Evolutionary conservation across 2,888 invertebrate genomes (phyloP).

Genomic region (Byasa hedistus): DNA sequence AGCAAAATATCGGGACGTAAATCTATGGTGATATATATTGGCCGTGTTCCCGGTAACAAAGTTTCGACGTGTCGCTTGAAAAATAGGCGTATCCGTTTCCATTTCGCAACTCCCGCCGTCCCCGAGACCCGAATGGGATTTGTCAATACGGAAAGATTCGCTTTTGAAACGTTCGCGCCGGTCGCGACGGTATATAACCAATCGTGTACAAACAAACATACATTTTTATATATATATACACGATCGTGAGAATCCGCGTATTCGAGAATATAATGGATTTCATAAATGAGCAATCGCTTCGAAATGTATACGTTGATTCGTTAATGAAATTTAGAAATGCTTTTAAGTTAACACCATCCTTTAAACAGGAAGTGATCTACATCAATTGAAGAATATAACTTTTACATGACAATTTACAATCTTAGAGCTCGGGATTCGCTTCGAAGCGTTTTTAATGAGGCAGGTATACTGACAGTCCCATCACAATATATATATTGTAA

Average conservation of each 20-base stretch:
- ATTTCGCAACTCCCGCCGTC: constrained; percentile 12
- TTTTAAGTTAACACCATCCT: too few species aligned
- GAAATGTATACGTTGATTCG: too few species aligned
- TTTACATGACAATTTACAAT: too few species aligned
- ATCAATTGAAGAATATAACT: too few species aligned
- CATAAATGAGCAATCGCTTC: neutral
- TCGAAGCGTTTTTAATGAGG: too few species aligned
- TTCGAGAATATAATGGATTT: constrained; percentile 20
- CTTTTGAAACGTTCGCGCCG: constrained; percentile 25
- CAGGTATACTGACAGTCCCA: too few species aligned
- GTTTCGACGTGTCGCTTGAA: constrained; percentile 37
- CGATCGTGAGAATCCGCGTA: constrained; percentile 13
- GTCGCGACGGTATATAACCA: constrained; percentile 5
- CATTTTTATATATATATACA: constrained; percentile 18
- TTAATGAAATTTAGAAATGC: too few species aligned
- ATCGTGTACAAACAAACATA: neutral
- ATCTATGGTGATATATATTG: constrained; percentile 27
- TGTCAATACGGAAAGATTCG: constrained; percentile 31
- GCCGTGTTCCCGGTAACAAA: constrained; percentile 21
- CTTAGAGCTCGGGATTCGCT: too few species aligned
- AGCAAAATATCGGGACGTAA: constrained; percentile 24
- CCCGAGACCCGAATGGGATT: constrained; percentile 25
- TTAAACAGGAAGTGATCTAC: too few species aligned
- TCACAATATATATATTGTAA: too few species aligned
- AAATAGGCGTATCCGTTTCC: constrained; percentile 33